These are phyloP conservation scores for Dasysyrphus tricinctus DNA, from an alignment of 2,888 invertebrate species.

Conservation along the genomic window DNA sequence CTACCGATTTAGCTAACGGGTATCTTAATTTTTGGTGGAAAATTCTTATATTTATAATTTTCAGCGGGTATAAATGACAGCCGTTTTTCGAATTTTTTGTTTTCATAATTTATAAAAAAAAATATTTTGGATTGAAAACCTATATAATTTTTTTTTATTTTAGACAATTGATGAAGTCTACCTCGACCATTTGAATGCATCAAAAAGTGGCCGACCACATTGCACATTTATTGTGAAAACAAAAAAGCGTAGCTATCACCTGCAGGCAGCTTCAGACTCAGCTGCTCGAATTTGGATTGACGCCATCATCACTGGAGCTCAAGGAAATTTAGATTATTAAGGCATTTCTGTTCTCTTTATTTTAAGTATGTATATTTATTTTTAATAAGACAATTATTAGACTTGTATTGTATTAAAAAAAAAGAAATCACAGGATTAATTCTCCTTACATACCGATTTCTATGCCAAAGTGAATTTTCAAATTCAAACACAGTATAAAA, in stretches of 20 bases:
- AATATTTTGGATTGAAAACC: no score
- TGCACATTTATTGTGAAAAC: constrained; percentile 98
- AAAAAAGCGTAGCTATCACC: constrained; percentile 92
- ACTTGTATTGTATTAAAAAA: constrained; percentile 30
- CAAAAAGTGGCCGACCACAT: constrained; percentile 95
- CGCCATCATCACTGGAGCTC: constrained; percentile 84
- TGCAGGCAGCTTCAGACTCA: constrained; percentile 97
- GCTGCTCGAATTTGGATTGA: constrained; percentile 99
- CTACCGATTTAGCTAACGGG: no score
- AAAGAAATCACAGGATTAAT: constrained; percentile 52
- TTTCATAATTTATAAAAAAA: no score
- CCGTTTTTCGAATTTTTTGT: no score
- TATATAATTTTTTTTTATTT: constrained; percentile 72
- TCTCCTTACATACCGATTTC: constrained; percentile 57
- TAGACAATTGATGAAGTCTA: constrained; percentile 98
- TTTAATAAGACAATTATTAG: constrained; percentile 32
- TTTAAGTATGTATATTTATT: constrained; percentile 26
- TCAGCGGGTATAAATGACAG: no score
- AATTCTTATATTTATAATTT: no score
- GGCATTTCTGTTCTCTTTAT: constrained; percentile 38
- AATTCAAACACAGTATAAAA: constrained; percentile 67
- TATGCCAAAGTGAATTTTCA: constrained; percentile 75
- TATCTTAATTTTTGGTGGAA: no score
- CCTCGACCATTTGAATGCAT: constrained; percentile 96
- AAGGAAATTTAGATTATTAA: constrained; percentile 83